Base-by-base conservation (phyloP, 2,113 vertebrate species). In the Haplotaxodon microlepis region DNA sequence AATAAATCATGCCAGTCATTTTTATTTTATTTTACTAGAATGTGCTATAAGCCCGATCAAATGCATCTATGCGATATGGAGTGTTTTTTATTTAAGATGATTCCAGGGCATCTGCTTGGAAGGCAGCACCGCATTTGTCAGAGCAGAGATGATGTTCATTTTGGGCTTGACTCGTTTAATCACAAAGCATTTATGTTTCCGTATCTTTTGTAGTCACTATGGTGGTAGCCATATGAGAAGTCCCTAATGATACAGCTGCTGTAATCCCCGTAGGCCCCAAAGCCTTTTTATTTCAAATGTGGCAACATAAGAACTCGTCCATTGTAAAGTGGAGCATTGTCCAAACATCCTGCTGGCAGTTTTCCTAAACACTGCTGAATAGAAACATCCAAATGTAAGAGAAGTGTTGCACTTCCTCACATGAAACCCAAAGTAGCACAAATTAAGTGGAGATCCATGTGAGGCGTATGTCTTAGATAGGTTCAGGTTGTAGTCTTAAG, bases 1-100 rank as follows among this genome's bases (percentile, higher is more conserved):
- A 91, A 91, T 96, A 93, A 93, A 94, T 96, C 96, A 96, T 88
- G 86, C 92, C 94, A 93, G 38, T 85, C 88, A 84, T 80, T 94
- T 95, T 92, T 93, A 27, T 73, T 73, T 73, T 73, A 89, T 92
- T 89, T 88, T 88, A 83, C 82, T 81, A 76, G 85, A 91, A 92
- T 89, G 93, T 89, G 90, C 92, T 93, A 90, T 81, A 86, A 91
- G 92, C 89, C 89, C 54, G 89, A 92, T 96, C 90, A 90, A 89
- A 95, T 92, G 88, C 89, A 93, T 91, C 90, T 88, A 82, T 82
- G 31, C 76, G 19, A 88, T 71, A 11, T 31, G 83, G 36, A 85
- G 69, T 50, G 83, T 83, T 85, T 85, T 69, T 66, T 40, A 2
- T 89, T 82, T 57, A 56, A 54, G 78, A 86, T 21, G 51, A 91